phyloP scores from a whole-genome alignment of 2,797 vertebrate species.

The Molossus molossus region DNA sequence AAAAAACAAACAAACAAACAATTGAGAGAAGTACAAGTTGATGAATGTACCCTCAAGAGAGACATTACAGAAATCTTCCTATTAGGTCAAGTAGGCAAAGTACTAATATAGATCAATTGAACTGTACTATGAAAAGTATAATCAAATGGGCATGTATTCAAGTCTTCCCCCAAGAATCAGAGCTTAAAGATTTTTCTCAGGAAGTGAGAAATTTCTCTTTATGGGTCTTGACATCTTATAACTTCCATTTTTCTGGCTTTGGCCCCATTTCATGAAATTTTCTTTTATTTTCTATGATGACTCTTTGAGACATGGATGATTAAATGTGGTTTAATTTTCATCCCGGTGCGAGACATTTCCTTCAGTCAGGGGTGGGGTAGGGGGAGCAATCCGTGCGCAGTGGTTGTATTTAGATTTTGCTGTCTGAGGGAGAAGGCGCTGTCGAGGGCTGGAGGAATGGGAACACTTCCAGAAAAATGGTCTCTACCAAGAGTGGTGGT shows the following conservation, averaged over 20 bases:
- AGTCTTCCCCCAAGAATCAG: neutral
- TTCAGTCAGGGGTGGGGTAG: neutral
- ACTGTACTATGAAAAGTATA: neutral
- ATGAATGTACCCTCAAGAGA: neutral
- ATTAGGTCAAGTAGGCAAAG: slow-evolving; percentile 18
- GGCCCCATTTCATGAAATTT: slow-evolving; percentile 42
- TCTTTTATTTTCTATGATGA: slow-evolving; percentile 49
- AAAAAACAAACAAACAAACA: neutral
- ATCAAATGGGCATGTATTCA: neutral
- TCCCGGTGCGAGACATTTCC: neutral
- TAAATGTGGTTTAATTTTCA: slow-evolving; percentile 45
- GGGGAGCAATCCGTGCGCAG: neutral
- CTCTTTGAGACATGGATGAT: slow-evolving; percentile 36
- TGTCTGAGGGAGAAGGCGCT: neutral
- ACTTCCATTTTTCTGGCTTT: slow-evolving; percentile 59
- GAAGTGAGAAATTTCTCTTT: slow-evolving; percentile 55
- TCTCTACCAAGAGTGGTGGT: neutral
- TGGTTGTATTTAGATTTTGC: neutral
- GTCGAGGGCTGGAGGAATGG: neutral
- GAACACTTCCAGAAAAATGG: neutral
- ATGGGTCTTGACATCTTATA: slow-evolving; percentile 28
- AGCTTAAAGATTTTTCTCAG: slow-evolving; percentile 39
- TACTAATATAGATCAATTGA: neutral
- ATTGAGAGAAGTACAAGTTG: neutral
- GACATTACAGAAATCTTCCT: neutral